phyloP scores from a whole-genome alignment of 2,113 vertebrate genomes.

The Corvus hawaiiensis region DNA sequence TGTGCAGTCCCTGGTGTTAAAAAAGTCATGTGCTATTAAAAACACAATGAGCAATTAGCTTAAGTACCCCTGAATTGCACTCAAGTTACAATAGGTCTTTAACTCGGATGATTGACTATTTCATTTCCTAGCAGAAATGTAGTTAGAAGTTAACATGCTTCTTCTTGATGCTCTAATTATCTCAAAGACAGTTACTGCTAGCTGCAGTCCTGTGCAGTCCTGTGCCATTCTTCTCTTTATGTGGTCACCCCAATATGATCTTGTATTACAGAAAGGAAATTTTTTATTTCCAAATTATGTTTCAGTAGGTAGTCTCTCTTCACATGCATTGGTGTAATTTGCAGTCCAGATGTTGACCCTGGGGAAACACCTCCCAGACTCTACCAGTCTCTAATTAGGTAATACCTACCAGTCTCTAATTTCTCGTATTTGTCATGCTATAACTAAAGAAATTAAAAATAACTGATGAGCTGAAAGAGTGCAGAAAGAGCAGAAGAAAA shows the following conservation, averaged over 20 bases:
- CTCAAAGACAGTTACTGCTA: background rate
- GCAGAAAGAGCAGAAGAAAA: background rate
- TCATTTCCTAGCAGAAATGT: background rate
- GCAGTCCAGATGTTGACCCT: background rate
- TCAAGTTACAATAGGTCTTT: background rate
- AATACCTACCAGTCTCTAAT: background rate
- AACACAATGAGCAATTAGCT: slow-evolving; percentile 17
- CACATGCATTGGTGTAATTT: background rate
- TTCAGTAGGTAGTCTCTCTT: background rate
- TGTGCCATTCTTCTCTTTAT: background rate
- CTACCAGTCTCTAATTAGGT: background rate
- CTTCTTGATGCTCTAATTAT: background rate
- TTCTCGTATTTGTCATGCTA: background rate
- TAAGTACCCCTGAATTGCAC: background rate
- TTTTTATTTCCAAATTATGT: background rate
- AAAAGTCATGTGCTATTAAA: background rate
- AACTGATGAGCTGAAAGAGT: background rate
- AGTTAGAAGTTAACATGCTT: background rate
- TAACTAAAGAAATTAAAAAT: background rate
- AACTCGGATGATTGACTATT: background rate
- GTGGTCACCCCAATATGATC: background rate
- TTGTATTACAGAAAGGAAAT: background rate
- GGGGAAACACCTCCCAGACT: background rate
- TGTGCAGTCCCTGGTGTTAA: background rate
- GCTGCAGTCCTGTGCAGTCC: background rate